These are phyloP conservation scores for Ciconia maguari DNA, from an alignment of 2,113 vertebrate species.

Conservation along the genomic window DNA sequence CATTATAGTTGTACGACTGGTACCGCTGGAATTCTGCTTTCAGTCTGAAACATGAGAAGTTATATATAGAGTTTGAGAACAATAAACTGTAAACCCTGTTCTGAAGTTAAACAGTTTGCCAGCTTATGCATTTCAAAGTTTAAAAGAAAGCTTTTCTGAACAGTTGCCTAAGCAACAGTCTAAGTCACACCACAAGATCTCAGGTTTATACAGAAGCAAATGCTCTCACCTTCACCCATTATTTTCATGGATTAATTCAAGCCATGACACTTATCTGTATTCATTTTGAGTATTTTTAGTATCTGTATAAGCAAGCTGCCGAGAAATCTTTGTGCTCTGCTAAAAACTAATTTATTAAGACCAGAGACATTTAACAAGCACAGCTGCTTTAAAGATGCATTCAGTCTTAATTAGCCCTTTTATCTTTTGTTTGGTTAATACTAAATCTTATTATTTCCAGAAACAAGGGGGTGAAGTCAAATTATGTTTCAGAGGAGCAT, in stretches of 20 bases:
- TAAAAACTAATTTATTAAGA: background rate
- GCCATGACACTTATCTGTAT: background rate
- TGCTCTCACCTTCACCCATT: slow-evolving; percentile 2
- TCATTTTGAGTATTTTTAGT: background rate
- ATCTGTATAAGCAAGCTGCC: background rate
- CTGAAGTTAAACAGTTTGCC: background rate
- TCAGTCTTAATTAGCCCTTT: background rate
- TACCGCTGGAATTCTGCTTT: slow-evolving; percentile 76
- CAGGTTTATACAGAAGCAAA: background rate
- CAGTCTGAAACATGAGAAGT: slow-evolving; percentile 75
- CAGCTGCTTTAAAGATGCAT: background rate
- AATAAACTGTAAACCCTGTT: background rate
- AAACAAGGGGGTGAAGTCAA: background rate
- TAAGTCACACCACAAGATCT: background rate
- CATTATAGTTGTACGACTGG: slow-evolving; percentile 74
- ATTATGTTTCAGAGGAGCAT: background rate
- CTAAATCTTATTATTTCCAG: background rate
- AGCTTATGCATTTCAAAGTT: background rate
- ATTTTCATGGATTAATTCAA: background rate
- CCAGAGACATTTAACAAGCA: background rate
- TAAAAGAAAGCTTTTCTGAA: background rate
- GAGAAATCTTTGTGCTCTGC: background rate
- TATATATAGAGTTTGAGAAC: background rate
- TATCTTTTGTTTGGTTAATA: background rate
- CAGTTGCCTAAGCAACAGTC: background rate